Evolutionary conservation across 2,113 vertebrate species (phyloP).

Genomic region (Eubucco bourcierii): DNA sequence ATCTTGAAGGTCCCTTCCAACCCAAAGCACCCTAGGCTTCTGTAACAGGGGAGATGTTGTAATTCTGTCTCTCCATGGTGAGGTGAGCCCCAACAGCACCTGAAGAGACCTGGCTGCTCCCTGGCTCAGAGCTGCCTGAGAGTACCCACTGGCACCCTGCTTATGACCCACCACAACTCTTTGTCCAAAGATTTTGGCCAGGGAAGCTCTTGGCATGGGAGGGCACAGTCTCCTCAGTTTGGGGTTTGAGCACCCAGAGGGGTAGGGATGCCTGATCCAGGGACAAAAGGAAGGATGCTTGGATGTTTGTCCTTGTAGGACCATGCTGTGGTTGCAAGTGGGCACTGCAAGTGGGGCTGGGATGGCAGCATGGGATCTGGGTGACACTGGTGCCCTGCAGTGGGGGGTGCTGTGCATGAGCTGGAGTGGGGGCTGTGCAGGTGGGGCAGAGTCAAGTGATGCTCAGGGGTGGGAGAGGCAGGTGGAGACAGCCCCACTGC

Average conservation of each 20-base stretch:
- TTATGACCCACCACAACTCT: not conserved
- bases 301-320: not conserved
- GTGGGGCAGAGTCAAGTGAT: fast-evolving
- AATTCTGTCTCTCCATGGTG: not conserved
- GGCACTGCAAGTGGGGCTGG: not conserved
- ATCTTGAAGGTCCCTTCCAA: no score
- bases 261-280: not conserved
- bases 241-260: not conserved
- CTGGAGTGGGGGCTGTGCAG: not conserved
- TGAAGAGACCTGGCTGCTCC: not conserved
- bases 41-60: not conserved
- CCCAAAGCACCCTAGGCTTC: no score
- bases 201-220: not conserved
- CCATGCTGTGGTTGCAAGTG: not conserved
- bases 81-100: not conserved
- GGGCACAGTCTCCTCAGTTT: fast-evolving
- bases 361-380: not conserved
- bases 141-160: not conserved
- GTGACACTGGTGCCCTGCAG: no score
- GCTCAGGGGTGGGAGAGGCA: not conserved
- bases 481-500: fast-evolving
- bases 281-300: not conserved
- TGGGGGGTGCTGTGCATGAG: not conserved
- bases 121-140: fast-evolving
- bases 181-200: not conserved